These are phyloP conservation scores for Xanthorhoe designata DNA, from an alignment of 2,888 invertebrate genomes.

Conservation along the genomic window DNA sequence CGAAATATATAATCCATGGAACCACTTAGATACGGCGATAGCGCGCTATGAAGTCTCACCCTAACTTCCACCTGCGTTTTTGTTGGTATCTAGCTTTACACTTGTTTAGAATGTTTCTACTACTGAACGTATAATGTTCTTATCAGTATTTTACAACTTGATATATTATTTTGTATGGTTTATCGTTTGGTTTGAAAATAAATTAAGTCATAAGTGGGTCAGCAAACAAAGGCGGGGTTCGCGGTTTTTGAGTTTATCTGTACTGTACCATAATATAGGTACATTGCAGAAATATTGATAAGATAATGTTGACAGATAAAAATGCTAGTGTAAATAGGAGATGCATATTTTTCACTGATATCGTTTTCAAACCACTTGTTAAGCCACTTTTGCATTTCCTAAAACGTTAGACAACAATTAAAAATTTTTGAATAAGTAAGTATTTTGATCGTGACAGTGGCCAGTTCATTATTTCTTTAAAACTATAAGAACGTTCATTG, in stretches of 20 bases:
- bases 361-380: conserved; percentile 54
- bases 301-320: conserved; percentile 76
- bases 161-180: conserved; percentile 5
- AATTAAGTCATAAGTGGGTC: conserved; percentile 73
- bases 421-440: not conserved
- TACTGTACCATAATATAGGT: conserved; percentile 58
- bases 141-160: conserved; percentile 12
- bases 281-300: conserved; percentile 79
- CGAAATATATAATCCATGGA: not conserved
- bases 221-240: conserved; percentile 80
- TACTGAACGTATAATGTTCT: not conserved
- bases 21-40: not conserved
- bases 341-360: conserved; percentile 77
- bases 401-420: conserved; percentile 13
- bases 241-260: conserved; percentile 73
- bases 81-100: not conserved
- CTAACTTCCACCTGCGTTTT: not conserved
- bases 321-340: conserved; percentile 75
- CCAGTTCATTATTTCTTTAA: too few relatives aligned
- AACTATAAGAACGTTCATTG: too few relatives aligned
- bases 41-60: not conserved
- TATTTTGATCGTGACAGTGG: too few relatives aligned
- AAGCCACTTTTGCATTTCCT: conserved; percentile 57
- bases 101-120: not conserved
- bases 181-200: conserved; percentile 57